Conservation (phyloP, 2,797 vertebrate genomes). For the Pterois miles region DNA sequence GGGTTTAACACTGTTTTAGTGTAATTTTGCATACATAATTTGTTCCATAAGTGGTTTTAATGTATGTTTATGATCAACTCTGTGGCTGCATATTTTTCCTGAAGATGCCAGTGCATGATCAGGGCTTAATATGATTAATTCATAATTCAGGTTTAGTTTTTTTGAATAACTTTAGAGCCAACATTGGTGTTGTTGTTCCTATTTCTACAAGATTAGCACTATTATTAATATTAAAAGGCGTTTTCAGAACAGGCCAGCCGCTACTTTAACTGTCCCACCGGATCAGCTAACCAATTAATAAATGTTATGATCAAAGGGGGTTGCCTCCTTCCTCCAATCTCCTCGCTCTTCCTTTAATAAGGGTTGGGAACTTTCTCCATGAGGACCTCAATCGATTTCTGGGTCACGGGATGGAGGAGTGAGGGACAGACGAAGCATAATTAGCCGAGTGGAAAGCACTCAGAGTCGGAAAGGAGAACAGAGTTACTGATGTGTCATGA, state of each 20-base stretch:
- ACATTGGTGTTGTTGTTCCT: too few relatives aligned
- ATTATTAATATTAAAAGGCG: too few relatives aligned
- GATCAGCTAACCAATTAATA: neutral
- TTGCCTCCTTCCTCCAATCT: too few relatives aligned
- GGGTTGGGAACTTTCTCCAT: neutral
- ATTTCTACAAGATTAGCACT: too few relatives aligned
- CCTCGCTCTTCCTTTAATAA: neutral
- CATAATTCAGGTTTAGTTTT: neutral
- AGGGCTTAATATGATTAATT: too few relatives aligned
- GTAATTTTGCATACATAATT: neutral
- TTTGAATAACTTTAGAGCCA: neutral
- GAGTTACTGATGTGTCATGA: neutral
- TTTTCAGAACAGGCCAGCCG: neutral
- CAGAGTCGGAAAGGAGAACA: neutral
- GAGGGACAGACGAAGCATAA: neutral
- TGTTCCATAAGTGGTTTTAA: neutral
- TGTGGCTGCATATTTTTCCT: neutral
- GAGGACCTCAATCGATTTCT: neutral
- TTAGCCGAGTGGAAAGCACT: neutral
- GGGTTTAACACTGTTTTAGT: neutral
- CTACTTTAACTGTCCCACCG: neutral
- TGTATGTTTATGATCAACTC: neutral
- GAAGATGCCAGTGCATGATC: too few relatives aligned
- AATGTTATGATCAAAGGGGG: neutral
- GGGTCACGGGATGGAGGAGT: neutral